Conservation (phyloP, 92 coral and sea anemone species). For the Paramuricea clavata region DNA sequence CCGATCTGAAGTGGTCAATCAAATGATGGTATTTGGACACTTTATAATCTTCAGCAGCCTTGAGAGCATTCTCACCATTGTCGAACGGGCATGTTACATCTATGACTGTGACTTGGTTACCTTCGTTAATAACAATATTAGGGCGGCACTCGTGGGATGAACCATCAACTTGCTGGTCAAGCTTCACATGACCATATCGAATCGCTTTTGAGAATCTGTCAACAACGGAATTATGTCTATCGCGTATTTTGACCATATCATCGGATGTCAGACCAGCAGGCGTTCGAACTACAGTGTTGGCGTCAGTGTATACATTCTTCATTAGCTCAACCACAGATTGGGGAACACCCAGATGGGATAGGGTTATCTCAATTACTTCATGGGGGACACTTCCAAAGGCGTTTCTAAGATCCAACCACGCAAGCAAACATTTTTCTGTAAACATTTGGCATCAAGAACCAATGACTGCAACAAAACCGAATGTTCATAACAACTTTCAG, state of each 20-base stretch:
- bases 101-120: no score
- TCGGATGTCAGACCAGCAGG: no score
- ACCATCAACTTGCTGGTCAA: no score
- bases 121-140: no score
- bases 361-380: neutral
- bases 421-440: neutral
- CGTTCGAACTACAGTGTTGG: neutral
- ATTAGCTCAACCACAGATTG: neutral
- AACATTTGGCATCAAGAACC: neutral
- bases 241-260: neutral
- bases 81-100: no score
- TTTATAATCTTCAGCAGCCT: no score
- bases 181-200: no score
- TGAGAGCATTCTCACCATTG: no score
- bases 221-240: neutral
- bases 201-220: no score
- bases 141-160: no score
- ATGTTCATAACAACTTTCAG: constrained; percentile 14
- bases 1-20: neutral
- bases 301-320: neutral
- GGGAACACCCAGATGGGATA: neutral
- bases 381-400: constrained; percentile 19
- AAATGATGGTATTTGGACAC: no score
- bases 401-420: constrained; percentile 3
- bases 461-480: neutral